A percentile compares a stretch with the other conserved stretches of the same genome.
Conservation (phyloP, 2,888 invertebrate genomes). For the Drosophila suboccidentalis region DNA sequence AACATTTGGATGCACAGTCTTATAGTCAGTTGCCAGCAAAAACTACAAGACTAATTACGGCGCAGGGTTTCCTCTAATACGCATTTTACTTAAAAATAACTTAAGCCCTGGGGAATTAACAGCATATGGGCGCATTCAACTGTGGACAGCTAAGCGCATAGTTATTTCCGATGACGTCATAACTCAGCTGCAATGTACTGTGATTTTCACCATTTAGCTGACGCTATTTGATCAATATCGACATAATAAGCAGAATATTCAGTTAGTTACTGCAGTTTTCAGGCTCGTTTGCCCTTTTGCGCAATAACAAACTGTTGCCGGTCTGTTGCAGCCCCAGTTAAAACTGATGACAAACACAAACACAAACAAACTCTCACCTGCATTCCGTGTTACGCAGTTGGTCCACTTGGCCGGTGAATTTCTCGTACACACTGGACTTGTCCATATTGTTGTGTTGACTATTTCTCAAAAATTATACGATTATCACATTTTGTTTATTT, state of each 20-base stretch:
- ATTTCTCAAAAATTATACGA: constrained; percentile 2
- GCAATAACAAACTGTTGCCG: constrained; percentile 70
- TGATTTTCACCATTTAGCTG: not conserved
- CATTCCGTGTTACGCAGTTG: constrained; percentile 85
- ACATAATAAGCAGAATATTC: not conserved
- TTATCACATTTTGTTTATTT: constrained; percentile 53
- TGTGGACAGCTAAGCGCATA: not conserved
- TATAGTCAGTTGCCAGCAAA: not conserved
- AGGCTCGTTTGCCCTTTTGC: constrained; percentile 23
- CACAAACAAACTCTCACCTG: constrained; percentile 76
- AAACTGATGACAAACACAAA: not conserved
- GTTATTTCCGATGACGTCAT: constrained; percentile 55
- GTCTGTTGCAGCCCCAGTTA: constrained; percentile 42
- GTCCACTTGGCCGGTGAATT: constrained; percentile 83
- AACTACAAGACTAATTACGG: not conserved
- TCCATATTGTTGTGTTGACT: constrained; percentile 68
- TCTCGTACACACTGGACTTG: constrained; percentile 80
- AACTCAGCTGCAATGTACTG: constrained; percentile 9
- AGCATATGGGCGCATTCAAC: not conserved
- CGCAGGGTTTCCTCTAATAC: not conserved
- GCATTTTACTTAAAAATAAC: not conserved
- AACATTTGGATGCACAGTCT: constrained; percentile 3
- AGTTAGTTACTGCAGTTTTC: not conserved
- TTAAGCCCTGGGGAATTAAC: not conserved
- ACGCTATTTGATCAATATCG: constrained; percentile 27